These are phyloP conservation scores for Thelaira solivaga DNA, from an alignment of 2,888 invertebrate genomes.

Conservation along the genomic window DNA sequence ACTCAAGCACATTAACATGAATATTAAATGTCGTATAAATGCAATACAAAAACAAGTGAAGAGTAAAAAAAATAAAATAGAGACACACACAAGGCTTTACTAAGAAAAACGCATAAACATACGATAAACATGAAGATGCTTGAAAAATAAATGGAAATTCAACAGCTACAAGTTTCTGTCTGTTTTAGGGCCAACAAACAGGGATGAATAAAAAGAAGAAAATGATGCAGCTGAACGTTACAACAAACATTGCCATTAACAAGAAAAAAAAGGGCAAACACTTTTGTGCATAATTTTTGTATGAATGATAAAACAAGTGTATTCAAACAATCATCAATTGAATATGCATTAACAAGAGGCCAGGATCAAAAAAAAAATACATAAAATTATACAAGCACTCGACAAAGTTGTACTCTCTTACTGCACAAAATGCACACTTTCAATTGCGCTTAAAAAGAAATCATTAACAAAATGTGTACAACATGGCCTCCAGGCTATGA, in stretches of 20 bases:
- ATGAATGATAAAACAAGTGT: constrained; percentile 50
- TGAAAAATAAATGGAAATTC: constrained; percentile 27
- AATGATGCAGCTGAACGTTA: not conserved
- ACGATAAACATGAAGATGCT: constrained; percentile 21
- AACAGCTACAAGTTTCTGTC: constrained; percentile 38
- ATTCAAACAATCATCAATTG: constrained; percentile 35
- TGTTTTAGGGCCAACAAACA: constrained; percentile 19
- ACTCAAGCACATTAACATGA: constrained; percentile 44
- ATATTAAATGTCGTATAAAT: constrained; percentile 39
- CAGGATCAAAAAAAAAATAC: not conserved
- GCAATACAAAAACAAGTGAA: constrained; percentile 19
- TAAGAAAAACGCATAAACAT: constrained; percentile 29
- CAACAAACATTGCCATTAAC: too few species aligned
- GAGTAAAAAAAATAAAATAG: constrained; percentile 16
- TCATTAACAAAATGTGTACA: constrained; percentile 47
- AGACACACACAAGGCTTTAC: constrained; percentile 17
- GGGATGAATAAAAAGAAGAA: constrained; percentile 30
- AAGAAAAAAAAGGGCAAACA: constrained; percentile 48
- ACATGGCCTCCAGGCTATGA: constrained; percentile 7
- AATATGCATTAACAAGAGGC: constrained; percentile 22
- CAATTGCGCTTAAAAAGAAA: constrained; percentile 53
- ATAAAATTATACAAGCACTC: constrained; percentile 45
- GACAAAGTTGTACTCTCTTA: not conserved
- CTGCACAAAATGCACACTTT: constrained; percentile 10
- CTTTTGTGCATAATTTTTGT: constrained; percentile 57